Evolutionary conservation across 2,113 vertebrate species (phyloP), one percentile per base, ranked within the genome.

Genomic region (Corythoichthys haematopterus): DNA sequence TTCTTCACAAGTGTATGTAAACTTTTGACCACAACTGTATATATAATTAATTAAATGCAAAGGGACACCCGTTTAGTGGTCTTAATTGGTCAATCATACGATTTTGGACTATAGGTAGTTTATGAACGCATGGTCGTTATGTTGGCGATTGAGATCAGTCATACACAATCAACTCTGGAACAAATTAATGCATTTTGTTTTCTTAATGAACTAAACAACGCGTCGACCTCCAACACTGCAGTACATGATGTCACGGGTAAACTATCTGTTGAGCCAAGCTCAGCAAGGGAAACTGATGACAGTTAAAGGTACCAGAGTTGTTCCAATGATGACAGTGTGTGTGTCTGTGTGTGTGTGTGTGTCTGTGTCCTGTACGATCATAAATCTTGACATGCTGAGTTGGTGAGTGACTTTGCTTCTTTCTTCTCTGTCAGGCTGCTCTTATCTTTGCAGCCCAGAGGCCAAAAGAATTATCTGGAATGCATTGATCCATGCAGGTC

Each of bases 381-480:
- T 59, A 58, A 68, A 52, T 57, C 56, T 51, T 66, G 63, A 37
- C 70, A 74, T 55, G 16, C 50, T 67, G 48, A 64, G 46, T 69
- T 57, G 74, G 68, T 69, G 71, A 70, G 48, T 60, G 69, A 78
- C 81, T 69, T 68, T 45, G 1, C 10, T 69, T 57, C 15, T 48
- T 62, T 71, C 74, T 65, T 63, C 7, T 1, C 65, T 69, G 66
- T 74, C 68, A 58, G 52, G 60, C 11, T 36, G 48, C 66, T 74
- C 76, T 87, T 88, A 88, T 89, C 86, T 85, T 66, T 70, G 59
- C 55, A 60, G 74, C 63, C 65, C 82, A 84, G 85, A 82, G 82
- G 79, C 79, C 77, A 72, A 36, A 43, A 63, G 58, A 74, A 56
- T 84, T 86, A 87, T 87, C 79, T 66, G 68, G 66, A 72, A 65